Conservation (phyloP, 1,140 invertebrate genomes). For the Zaprionus tsacasi region DNA sequence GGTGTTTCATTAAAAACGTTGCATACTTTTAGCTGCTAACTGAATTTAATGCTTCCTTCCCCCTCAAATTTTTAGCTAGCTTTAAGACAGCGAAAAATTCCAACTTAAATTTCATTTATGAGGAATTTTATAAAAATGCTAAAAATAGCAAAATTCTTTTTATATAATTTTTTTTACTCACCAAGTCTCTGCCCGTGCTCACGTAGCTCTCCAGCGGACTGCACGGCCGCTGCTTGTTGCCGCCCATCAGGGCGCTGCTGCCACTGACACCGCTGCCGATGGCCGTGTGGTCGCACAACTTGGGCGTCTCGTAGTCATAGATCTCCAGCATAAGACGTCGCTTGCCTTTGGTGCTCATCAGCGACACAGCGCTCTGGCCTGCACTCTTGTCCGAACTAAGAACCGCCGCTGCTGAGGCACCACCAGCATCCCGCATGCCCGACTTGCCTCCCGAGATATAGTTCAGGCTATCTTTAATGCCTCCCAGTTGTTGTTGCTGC, state of each 20-base stretch:
- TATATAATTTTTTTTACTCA: constrained; percentile 42
- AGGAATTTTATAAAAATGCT: neutral
- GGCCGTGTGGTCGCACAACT: constrained; percentile 92
- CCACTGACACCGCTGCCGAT: constrained; percentile 88
- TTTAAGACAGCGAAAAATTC: neutral
- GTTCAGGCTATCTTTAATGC: constrained; percentile 78
- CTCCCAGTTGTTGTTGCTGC: constrained; percentile 44
- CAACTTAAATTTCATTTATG: neutral
- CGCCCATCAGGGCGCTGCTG: constrained; percentile 76
- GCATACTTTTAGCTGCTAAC: constrained; percentile 37
- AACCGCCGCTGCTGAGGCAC: constrained; percentile 57
- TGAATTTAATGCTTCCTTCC: constrained; percentile 1
- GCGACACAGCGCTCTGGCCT: constrained; percentile 50
- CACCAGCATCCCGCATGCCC: constrained; percentile 35
- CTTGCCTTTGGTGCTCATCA: constrained; percentile 81
- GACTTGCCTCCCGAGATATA: constrained; percentile 67
- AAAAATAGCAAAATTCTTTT: neutral
- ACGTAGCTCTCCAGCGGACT: constrained; percentile 91
- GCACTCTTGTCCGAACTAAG: constrained; percentile 59
- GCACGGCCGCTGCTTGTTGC: constrained; percentile 89
- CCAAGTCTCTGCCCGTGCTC: constrained; percentile 87
- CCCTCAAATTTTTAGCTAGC: neutral
- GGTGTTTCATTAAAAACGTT: neutral
- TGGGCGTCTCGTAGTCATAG: constrained; percentile 90
- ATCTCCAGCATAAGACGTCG: constrained; percentile 85